Base-by-base conservation (phyloP, 2,113 vertebrate species). In the Myotis davidii region DNA sequence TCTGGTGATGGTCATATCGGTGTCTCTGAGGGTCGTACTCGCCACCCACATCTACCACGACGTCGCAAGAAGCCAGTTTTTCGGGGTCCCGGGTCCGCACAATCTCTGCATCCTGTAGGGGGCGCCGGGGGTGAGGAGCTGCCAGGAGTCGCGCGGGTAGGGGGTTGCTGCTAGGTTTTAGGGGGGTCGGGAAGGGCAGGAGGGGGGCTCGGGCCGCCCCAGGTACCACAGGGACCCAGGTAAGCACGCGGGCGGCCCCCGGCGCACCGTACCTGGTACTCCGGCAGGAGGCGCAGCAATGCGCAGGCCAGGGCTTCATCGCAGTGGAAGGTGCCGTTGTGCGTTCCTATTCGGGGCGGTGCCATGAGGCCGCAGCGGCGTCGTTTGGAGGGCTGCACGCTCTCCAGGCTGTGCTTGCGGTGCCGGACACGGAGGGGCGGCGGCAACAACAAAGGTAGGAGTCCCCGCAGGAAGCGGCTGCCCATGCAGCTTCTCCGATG, bases 1-100 rank as follows among this genome's bases (percentile, higher is more conserved):
- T 99, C 97, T 99, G 99, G 97, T 99, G 99, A 95, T 99, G 99
- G 95, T 99, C 99, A 12, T 99, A 99, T 64, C 99, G 99, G 88
- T 99, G 99, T 56, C 88, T 98, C 91, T 97, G 96, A 2, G 99
- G 99, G 97, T 99, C 98, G 67, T 99, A 99, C 85, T 98, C 99
- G 27, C 99, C 99, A 18, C 99, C 99, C 39, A 99, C 99, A 0
- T 99, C 99, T 78, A 99, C 99, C 70, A 99, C 99, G 20, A 99
- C 93, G 2, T 99, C 99, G 29, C 99, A 99, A 34, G 96, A 95
- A 0, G 98, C 98, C 96, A 99, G 97, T 92, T 87, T 95, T 25
- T 98, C 95, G 0, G 99, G 98, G 65, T 99, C 99, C 52, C 99
- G 98, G 10, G 99, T 99, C 8, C 99, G 98, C 64, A 99, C 81